Percentiles rank a stretch among this genome's conserved stretches.
Conservation (phyloP, 2,113 vertebrate genomes). For the Forbesichthys papilliferus region DNA sequence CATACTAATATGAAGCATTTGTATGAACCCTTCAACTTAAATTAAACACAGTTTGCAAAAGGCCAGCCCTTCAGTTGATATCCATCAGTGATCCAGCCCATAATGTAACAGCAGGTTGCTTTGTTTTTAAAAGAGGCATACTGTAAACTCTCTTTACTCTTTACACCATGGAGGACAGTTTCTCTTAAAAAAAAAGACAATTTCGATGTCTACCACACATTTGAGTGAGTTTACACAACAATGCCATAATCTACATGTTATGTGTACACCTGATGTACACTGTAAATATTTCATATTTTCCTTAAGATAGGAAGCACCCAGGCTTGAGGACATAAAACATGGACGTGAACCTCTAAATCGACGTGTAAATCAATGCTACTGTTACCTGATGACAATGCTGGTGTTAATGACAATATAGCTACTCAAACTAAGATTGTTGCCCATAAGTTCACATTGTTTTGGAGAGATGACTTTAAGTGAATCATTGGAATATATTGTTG, state of each 20-base stretch:
- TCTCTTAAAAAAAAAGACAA: not conserved
- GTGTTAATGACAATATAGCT: not conserved
- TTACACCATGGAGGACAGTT: constrained; percentile 6
- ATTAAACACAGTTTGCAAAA: constrained; percentile 38
- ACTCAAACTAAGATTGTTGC: constrained; percentile 1
- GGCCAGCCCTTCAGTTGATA: constrained; percentile 37
- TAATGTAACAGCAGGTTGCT: constrained; percentile 16
- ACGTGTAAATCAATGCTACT: not conserved
- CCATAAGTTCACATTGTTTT: not conserved
- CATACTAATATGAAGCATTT: constrained; percentile 17
- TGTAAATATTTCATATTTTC: not conserved
- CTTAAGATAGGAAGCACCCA: constrained; percentile 6
- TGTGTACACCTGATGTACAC: constrained; percentile 10
- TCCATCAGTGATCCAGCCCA: constrained; percentile 5
- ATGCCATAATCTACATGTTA: constrained; percentile 2
- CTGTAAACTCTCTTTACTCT: not conserved
- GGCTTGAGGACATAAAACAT: constrained; percentile 6
- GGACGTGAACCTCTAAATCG: not conserved
- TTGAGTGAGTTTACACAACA: constrained; percentile 2
- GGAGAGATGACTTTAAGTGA: not conserved
- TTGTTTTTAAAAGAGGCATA: constrained; percentile 3
- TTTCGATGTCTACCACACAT: constrained; percentile 3
- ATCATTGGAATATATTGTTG: not conserved
- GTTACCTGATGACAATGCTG: not conserved
- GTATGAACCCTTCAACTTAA: constrained; percentile 11